Evolutionary conservation across 2,888 invertebrate genomes (phyloP).

Genomic region (Carterocephalus palaemon): DNA sequence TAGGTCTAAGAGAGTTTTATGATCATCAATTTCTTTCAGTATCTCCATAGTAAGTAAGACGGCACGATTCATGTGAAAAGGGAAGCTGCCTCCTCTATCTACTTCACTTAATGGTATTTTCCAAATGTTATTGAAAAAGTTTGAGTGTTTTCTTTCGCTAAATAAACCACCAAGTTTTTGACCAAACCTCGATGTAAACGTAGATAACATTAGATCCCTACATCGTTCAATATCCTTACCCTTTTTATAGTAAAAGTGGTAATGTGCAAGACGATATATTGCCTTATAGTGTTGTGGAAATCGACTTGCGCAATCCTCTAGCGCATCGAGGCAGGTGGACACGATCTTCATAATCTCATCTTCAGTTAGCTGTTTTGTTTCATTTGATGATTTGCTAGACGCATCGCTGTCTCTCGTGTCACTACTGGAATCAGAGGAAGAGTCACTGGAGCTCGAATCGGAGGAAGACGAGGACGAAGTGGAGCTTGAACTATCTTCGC

Average conservation of each 20-base stretch:
- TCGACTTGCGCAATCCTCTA: slow-evolving; percentile 90
- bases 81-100: slow-evolving; percentile 94
- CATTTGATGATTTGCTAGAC: slow-evolving; percentile 62
- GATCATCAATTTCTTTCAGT: slow-evolving; percentile 87
- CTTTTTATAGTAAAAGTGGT: slow-evolving; percentile 86
- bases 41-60: slow-evolving; percentile 90
- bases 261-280: slow-evolving; percentile 90
- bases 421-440: slow-evolving; percentile 72
- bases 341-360: slow-evolving; percentile 81
- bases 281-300: slow-evolving; percentile 97
- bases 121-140: slow-evolving; percentile 97
- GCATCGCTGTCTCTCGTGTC: slow-evolving; percentile 77
- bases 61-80: slow-evolving; percentile 93
- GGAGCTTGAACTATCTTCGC: slow-evolving; percentile 60
- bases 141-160: slow-evolving; percentile 88
- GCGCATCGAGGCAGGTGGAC: slow-evolving; percentile 84
- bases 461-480: slow-evolving; percentile 66
- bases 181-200: slow-evolving; percentile 82
- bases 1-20: slow-evolving; percentile 87
- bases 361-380: slow-evolving; percentile 61
- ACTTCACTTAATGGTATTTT: slow-evolving; percentile 93
- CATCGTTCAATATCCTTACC: slow-evolving; percentile 84
- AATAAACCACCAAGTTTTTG: slow-evolving; percentile 89
- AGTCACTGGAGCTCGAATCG: slow-evolving; percentile 78
- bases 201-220: slow-evolving; percentile 84